phyloP scores from a whole-genome alignment of 1,140 invertebrate species.

The Cyrtorhinus lividipennis region DNA sequence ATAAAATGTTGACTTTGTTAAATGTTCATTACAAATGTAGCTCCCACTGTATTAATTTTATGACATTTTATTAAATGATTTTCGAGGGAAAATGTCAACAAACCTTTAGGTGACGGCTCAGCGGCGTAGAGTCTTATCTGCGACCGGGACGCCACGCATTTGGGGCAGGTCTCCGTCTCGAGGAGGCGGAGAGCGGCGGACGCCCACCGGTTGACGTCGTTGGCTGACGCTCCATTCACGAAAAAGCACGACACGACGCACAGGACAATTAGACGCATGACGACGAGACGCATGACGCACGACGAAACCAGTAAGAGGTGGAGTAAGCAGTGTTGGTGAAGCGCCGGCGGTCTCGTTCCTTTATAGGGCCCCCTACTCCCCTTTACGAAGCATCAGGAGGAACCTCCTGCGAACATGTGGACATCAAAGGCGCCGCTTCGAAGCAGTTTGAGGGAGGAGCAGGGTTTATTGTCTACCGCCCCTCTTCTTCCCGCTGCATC shows the following conservation, averaged over 20 bases:
- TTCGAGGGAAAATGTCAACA: too few relatives aligned
- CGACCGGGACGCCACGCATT: neutral
- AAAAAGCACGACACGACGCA: too few relatives aligned
- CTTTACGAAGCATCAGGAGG: neutral
- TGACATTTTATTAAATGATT: too few relatives aligned
- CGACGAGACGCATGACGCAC: too few relatives aligned
- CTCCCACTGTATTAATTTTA: too few relatives aligned
- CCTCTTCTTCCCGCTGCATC: neutral
- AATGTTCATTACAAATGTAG: too few relatives aligned
- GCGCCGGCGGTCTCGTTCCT: too few relatives aligned
- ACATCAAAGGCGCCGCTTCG: neutral
- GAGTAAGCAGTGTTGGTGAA: too few relatives aligned
- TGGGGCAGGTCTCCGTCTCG: neutral
- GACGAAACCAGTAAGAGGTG: too few relatives aligned
- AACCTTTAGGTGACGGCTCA: neutral
- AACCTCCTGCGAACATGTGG: neutral
- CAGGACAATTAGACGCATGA: neutral
- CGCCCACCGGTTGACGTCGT: neutral
- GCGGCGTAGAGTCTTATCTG: slow-evolving; percentile 9
- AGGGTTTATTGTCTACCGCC: neutral
- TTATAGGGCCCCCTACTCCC: neutral
- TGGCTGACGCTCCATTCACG: neutral
- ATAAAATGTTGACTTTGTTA: too few relatives aligned
- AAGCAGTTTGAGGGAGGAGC: neutral
- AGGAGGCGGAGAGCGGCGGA: slow-evolving; percentile 1